A percentile compares a stretch with the other conserved stretches of the same genome.
phyloP scores from a whole-genome alignment of 2,113 vertebrate genomes.

The Cnemophilus loriae region DNA sequence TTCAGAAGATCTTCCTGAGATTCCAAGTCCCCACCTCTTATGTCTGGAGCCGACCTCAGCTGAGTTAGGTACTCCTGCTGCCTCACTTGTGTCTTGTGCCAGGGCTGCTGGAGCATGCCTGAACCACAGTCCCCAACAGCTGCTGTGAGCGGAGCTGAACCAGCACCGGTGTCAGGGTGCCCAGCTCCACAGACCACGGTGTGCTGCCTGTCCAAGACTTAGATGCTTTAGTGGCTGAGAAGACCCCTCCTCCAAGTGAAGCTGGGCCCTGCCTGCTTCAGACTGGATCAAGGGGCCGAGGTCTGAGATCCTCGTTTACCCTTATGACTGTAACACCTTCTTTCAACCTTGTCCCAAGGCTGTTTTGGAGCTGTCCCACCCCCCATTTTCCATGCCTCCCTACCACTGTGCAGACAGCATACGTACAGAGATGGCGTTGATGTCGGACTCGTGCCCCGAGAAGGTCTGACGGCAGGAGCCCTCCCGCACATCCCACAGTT shows the following conservation, averaged over 20 bases:
- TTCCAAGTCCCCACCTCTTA: neutral
- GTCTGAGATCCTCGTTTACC: neutral
- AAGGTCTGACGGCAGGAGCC: slow-evolving; percentile 92
- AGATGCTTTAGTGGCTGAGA: neutral
- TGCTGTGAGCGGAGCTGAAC: neutral
- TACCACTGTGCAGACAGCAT: neutral
- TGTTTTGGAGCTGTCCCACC: neutral
- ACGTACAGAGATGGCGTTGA: slow-evolving; percentile 91
- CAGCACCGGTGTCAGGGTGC: neutral
- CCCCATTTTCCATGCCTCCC: neutral
- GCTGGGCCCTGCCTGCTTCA: neutral
- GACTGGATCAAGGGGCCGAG: neutral
- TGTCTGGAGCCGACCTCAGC: neutral
- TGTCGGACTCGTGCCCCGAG: slow-evolving; percentile 91
- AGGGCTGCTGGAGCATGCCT: neutral
- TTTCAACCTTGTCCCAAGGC: neutral
- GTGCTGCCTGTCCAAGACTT: neutral
- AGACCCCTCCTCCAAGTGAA: neutral
- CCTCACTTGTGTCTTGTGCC: accelerated
- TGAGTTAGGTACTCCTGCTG: neutral
- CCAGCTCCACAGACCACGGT: neutral
- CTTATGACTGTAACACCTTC: neutral
- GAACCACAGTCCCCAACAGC: neutral
- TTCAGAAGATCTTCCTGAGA: neutral
- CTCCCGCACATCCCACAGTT: slow-evolving; percentile 95